phyloP scores from a whole-genome alignment of 2,888 invertebrate species.

The Acleris cristana region DNA sequence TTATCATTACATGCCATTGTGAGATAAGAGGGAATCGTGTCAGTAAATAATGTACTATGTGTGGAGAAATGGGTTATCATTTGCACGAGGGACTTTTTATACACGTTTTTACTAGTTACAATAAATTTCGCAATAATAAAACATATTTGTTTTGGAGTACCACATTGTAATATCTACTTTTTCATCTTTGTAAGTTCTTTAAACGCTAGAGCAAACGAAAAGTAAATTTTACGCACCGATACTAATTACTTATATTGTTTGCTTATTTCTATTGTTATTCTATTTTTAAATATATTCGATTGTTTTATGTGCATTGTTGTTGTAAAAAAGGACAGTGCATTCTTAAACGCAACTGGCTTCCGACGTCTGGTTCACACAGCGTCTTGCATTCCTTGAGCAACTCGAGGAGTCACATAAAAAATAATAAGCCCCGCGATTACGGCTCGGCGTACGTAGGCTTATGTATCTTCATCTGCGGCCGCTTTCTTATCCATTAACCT shows the following conservation, averaged over 20 bases:
- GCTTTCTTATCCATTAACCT: constrained; percentile 67
- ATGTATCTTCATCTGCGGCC: constrained; percentile 62
- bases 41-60: constrained; percentile 1
- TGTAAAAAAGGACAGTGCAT: constrained; percentile 24
- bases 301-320: constrained; percentile 5
- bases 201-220: neutral
- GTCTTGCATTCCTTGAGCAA: constrained; percentile 49
- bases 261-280: neutral
- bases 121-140: neutral
- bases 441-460: constrained; percentile 47
- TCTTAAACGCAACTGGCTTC: constrained; percentile 16
- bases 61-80: constrained; percentile 16
- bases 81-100: constrained; percentile 7
- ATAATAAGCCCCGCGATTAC: constrained; percentile 77
- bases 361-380: constrained; percentile 39
- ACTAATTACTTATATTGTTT: neutral
- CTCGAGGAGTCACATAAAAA: constrained; percentile 74
- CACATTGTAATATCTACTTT: neutral
- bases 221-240: neutral
- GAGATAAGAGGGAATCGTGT: constrained; percentile 3
- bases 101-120: neutral
- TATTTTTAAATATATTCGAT: neutral
- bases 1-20: constrained; percentile 15
- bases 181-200: too few species aligned
- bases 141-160: neutral